These are phyloP conservation scores for Anastrepha obliqua DNA, from an alignment of 1,140 invertebrate species.

Conservation along the genomic window DNA sequence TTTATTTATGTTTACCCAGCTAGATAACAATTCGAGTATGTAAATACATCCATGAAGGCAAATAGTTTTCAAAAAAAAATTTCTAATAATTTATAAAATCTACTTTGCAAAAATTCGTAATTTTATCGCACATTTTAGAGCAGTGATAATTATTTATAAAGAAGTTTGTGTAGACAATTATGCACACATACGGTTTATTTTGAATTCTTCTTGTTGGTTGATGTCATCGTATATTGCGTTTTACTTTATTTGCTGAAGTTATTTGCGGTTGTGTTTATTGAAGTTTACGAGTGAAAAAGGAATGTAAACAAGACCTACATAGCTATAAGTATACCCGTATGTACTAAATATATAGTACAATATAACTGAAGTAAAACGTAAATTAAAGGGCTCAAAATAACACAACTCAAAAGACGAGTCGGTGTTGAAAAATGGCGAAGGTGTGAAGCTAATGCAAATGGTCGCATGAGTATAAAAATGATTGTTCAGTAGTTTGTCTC, in stretches of 20 bases:
- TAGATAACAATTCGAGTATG: not conserved
- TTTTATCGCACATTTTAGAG: slow-evolving; percentile 10
- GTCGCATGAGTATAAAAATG: too few relatives aligned
- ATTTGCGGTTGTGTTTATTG: not conserved
- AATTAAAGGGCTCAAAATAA: too few relatives aligned
- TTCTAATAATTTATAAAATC: not conserved
- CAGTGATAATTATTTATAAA: slow-evolving; percentile 15
- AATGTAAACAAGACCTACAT: slow-evolving; percentile 3
- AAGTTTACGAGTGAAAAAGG: not conserved
- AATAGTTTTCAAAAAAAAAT: not conserved
- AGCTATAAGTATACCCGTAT: too few relatives aligned
- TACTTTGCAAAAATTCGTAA: not conserved
- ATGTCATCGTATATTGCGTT: slow-evolving; percentile 24
- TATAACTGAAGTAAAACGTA: too few relatives aligned
- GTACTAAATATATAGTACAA: too few relatives aligned
- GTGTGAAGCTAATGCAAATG: too few relatives aligned
- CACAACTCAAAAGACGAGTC: too few relatives aligned
- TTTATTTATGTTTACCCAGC: slow-evolving; percentile 14
- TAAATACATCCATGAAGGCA: not conserved
- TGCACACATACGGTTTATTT: not conserved
- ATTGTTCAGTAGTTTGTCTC: too few relatives aligned
- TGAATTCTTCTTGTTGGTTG: not conserved
- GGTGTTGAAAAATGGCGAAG: too few relatives aligned
- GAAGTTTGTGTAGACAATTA: not conserved
- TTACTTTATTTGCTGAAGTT: not conserved